A percentile compares a stretch with the other conserved stretches of the same genome.
These are phyloP conservation scores for Ooceraea biroi DNA, from an alignment of 1,140 invertebrate species.

Conservation along the genomic window DNA sequence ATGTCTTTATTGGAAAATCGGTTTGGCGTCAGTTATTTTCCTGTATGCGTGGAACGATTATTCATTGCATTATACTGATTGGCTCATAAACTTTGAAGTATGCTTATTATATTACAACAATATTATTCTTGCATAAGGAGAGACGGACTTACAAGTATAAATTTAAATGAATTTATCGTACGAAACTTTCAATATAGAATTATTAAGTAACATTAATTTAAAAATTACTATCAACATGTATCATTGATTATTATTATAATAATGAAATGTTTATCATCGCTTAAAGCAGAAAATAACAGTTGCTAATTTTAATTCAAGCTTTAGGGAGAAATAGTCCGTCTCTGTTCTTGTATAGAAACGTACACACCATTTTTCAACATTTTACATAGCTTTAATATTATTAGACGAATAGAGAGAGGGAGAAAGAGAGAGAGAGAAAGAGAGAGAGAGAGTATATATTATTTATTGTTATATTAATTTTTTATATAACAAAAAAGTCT, in stretches of 20 bases:
- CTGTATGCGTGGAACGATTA: conserved; percentile 62
- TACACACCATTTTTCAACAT: conserved; percentile 51
- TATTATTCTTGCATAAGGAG: conserved; percentile 55
- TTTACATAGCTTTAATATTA: conserved; percentile 53
- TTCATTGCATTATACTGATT: conserved; percentile 57
- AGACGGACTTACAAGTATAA: conserved; percentile 52
- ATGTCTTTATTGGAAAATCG: conserved; percentile 44
- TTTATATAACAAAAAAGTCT: conserved; percentile 53
- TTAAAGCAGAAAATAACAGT: background rate
- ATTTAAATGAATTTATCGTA: background rate
- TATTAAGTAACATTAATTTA: conserved; percentile 24
- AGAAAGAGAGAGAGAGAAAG: background rate
- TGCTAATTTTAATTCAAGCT: background rate
- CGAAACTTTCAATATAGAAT: no score
- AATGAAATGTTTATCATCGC: background rate
- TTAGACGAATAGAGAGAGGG: conserved; percentile 3
- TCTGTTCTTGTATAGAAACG: conserved; percentile 59
- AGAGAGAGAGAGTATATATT: background rate
- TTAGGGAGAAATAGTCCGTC: conserved; percentile 33
- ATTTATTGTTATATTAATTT: conserved; percentile 4
- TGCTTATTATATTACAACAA: conserved; percentile 55
- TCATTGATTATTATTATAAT: background rate
- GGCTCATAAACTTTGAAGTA: conserved; percentile 36
- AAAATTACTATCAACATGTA: background rate
- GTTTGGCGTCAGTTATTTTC: conserved; percentile 16